Conservation (phyloP, 2,888 invertebrate species). For the Cremastinae sp. region DNA sequence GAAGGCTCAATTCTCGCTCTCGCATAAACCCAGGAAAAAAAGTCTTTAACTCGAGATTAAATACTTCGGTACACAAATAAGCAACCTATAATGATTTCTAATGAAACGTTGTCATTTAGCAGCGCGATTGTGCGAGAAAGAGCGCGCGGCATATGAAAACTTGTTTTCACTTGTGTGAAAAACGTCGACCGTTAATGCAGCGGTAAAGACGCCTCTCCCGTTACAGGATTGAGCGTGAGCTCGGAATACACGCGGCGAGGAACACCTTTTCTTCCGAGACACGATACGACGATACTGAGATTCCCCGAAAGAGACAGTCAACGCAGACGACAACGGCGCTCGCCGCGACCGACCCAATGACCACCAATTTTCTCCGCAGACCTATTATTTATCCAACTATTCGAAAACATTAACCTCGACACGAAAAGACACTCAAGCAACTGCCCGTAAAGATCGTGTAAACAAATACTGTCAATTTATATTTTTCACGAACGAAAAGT, state of each 20-base stretch:
- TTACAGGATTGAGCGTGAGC: constrained; percentile 75
- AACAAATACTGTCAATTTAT: no score
- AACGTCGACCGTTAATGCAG: constrained; percentile 80
- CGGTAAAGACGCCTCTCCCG: constrained; percentile 81
- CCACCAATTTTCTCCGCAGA: constrained; percentile 36
- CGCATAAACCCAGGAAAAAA: constrained; percentile 13
- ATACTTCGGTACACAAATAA: constrained; percentile 60
- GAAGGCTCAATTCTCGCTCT: constrained; percentile 21
- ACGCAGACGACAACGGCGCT: constrained; percentile 14
- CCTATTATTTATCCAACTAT: constrained; percentile 23
- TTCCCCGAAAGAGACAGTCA: constrained; percentile 30
- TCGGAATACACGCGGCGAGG: constrained; percentile 71
- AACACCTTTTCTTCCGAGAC: constrained; percentile 69
- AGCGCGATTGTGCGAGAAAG: constrained; percentile 73
- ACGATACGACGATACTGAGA: constrained; percentile 37
- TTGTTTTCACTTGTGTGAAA: constrained; percentile 80
- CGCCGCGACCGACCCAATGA: no score
- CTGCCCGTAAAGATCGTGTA: no score
- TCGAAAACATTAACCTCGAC: no score
- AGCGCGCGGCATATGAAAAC: constrained; percentile 67
- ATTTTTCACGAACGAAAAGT: no score
- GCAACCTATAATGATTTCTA: constrained; percentile 79
- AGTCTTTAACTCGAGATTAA: constrained; percentile 10
- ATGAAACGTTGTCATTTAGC: constrained; percentile 78
- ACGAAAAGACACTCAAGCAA: no score